A percentile compares a stretch with the other conserved stretches of the same genome.
phyloP scores from a whole-genome alignment of 2,888 invertebrate genomes.

The Brenthis ino region DNA sequence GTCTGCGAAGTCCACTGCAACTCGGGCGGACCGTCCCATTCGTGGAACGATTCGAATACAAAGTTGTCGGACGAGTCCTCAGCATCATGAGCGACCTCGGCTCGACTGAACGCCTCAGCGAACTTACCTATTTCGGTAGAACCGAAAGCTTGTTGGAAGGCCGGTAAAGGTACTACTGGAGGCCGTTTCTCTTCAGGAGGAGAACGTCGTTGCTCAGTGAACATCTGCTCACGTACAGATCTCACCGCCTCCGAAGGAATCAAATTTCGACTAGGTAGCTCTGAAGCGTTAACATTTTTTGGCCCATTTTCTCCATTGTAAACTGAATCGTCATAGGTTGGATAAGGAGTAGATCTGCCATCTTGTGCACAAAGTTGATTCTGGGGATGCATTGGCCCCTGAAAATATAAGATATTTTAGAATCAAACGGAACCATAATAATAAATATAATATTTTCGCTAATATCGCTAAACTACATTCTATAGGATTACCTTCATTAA shows the following conservation, averaged over 20 bases:
- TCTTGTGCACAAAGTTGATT: slow-evolving; percentile 64
- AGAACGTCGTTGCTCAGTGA: slow-evolving; percentile 53
- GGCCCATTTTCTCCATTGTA: slow-evolving; percentile 55
- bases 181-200: slow-evolving; percentile 68
- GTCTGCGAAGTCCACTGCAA: slow-evolving; percentile 70
- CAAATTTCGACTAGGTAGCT: slow-evolving; percentile 49
- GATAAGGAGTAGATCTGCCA: slow-evolving; percentile 66
- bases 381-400: slow-evolving; percentile 60
- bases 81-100: slow-evolving; percentile 76
- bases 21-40: slow-evolving; percentile 70
- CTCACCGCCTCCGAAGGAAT: slow-evolving; percentile 50
- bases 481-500: slow-evolving; percentile 60
- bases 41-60: slow-evolving; percentile 68
- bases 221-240: slow-evolving; percentile 51
- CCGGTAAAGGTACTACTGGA: slow-evolving; percentile 85
- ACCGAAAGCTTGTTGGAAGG: slow-evolving; percentile 93
- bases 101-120: slow-evolving; percentile 86
- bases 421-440: slow-evolving; percentile 8
- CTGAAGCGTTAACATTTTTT: slow-evolving; percentile 52
- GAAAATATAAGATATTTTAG: slow-evolving; percentile 45
- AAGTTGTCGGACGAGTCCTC: slow-evolving; percentile 68
- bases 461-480: neutral
- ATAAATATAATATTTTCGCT: too few relatives aligned
- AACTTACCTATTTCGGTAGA: slow-evolving; percentile 94
- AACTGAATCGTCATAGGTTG: slow-evolving; percentile 62